Conservation (phyloP, 30 jellyfish, hydroid and myxozoan species). For the Hydractinia symbiolongicarpus region DNA sequence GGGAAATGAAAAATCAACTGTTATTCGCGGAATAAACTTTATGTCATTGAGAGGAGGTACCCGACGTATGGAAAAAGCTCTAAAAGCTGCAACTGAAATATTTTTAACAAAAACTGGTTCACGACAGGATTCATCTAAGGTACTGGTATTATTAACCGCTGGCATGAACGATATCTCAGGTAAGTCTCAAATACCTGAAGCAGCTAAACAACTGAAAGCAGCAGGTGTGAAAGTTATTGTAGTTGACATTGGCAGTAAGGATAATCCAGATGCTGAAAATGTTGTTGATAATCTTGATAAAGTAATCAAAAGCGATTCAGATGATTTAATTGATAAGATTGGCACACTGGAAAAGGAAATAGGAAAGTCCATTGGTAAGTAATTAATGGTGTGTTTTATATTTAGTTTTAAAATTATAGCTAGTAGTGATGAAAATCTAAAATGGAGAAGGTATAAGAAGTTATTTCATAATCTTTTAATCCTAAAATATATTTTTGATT, state of each 20-base stretch:
- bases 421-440: too few species aligned
- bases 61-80: slow-evolving; percentile 52
- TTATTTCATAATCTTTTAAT: too few species aligned
- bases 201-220: slow-evolving; percentile 34
- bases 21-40: neutral
- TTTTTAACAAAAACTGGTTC: slow-evolving; percentile 19
- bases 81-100: slow-evolving; percentile 25
- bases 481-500: neutral
- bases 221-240: slow-evolving; percentile 51
- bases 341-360: slow-evolving; percentile 54
- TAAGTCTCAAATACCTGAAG: slow-evolving; percentile 41
- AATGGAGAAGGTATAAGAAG: too few species aligned
- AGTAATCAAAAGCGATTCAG: slow-evolving; percentile 22
- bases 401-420: too few species aligned
- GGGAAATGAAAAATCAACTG: neutral
- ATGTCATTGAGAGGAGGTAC: slow-evolving; percentile 47
- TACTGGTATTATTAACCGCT: slow-evolving; percentile 48
- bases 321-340: slow-evolving; percentile 32
- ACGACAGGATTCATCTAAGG: slow-evolving; percentile 33
- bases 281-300: slow-evolving; percentile 20
- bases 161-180: slow-evolving; percentile 55
- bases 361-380: slow-evolving; percentile 18
- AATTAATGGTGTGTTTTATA: too few species aligned
- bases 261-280: slow-evolving; percentile 23
- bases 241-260: slow-evolving; percentile 53